Conservation (phyloP, 2,797 vertebrate species). For the Tangara arthus region DNA sequence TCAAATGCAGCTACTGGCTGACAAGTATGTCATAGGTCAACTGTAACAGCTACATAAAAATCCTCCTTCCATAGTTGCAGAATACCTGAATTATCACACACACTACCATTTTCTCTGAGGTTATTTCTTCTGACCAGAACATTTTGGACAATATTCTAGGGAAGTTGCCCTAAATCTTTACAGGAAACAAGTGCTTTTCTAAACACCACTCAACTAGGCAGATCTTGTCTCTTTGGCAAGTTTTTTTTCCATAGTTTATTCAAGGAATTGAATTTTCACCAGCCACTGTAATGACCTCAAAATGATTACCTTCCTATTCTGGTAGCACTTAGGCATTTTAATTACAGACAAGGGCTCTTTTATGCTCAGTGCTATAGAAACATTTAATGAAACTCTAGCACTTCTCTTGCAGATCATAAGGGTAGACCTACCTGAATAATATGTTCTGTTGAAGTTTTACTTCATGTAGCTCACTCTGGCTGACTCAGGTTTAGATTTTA, state of each 20-base stretch:
- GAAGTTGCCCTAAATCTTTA: neutral
- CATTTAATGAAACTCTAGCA: neutral
- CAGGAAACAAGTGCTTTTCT: neutral
- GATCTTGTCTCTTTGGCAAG: neutral
- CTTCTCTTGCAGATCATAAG: neutral
- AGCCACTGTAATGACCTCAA: neutral
- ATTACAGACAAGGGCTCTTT: neutral
- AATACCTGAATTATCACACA: neutral
- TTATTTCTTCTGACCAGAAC: neutral
- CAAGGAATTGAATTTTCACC: neutral
- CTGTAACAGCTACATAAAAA: neutral
- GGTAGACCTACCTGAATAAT: neutral
- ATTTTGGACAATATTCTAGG: neutral
- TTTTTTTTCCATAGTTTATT: neutral
- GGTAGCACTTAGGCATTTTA: neutral
- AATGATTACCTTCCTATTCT: neutral
- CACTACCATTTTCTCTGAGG: neutral
- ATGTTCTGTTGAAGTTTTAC: neutral
- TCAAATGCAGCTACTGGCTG: neutral
- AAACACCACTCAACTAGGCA: neutral
- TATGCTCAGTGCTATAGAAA: neutral
- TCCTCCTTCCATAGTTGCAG: neutral
- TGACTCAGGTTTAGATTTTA: neutral
- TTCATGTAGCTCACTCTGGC: neutral
- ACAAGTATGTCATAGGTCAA: neutral